A percentile compares a stretch with the other conserved stretches of the same genome.
These are phyloP conservation scores for Cerastoderma edule DNA, from an alignment of 2,888 invertebrate genomes.

Conservation along the genomic window DNA sequence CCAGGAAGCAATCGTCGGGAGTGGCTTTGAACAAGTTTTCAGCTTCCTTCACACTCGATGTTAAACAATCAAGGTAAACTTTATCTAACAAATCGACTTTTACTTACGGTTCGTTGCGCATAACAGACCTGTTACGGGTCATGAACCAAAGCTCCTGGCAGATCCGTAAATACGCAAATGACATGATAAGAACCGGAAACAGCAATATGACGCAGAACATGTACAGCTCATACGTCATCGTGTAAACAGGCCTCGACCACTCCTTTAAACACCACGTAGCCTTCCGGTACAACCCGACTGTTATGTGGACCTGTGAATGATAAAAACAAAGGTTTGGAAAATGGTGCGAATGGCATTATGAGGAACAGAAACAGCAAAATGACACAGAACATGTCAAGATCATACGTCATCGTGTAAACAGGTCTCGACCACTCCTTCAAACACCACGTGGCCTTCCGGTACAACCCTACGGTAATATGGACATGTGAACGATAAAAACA, in stretches of 20 bases:
- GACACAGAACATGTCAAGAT: not conserved
- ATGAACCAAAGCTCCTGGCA: slow-evolving; percentile 85
- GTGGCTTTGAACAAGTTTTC: too few relatives aligned
- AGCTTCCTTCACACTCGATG: too few relatives aligned
- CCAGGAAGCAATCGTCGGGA: too few relatives aligned
- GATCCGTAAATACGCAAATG: slow-evolving; percentile 88
- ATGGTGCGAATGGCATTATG: slow-evolving; percentile 89
- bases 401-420: slow-evolving; percentile 84
- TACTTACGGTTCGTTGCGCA: slow-evolving; percentile 49
- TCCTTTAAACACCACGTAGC: slow-evolving; percentile 87
- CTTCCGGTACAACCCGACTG: slow-evolving; percentile 64
- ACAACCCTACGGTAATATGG: slow-evolving; percentile 66
- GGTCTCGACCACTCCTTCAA: not conserved
- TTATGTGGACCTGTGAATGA: slow-evolving; percentile 66
- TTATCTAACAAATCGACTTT: not conserved
- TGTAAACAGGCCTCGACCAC: slow-evolving; percentile 77
- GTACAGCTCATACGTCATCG: slow-evolving; percentile 86
- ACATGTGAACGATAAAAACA: slow-evolving; percentile 54
- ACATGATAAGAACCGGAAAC: slow-evolving; percentile 88
- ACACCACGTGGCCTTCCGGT: slow-evolving; percentile 81
- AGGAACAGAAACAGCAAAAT: slow-evolving; percentile 86
- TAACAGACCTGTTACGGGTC: slow-evolving; percentile 37
- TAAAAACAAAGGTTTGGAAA: not conserved
- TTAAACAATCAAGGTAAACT: too few relatives aligned
- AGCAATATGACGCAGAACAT: slow-evolving; percentile 88